Evolutionary conservation across 2,113 vertebrate species (phyloP).

Genomic region (Calidris pygmaea): DNA sequence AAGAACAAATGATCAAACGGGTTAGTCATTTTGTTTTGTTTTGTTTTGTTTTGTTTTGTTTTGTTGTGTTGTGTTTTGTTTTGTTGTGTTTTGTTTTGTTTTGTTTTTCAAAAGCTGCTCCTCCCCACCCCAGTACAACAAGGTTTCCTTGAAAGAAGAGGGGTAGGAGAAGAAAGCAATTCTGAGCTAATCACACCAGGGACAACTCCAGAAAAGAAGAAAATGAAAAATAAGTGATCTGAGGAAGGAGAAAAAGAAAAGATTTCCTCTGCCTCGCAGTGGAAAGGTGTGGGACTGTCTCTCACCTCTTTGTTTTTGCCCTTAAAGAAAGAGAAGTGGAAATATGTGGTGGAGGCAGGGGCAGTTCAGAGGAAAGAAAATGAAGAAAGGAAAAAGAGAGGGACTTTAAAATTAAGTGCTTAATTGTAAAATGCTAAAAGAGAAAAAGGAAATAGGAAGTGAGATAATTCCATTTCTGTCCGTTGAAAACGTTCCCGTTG

Average conservation of each 20-base stretch:
- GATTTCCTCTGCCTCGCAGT: rapidly evolving
- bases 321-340: background rate
- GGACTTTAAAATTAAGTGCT: background rate
- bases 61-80: no score
- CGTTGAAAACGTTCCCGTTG: background rate
- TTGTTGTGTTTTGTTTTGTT: background rate
- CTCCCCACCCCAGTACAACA: rapidly evolving
- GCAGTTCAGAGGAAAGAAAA: background rate
- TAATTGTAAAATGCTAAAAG: background rate
- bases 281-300: background rate
- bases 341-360: background rate
- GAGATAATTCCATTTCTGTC: background rate
- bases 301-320: background rate
- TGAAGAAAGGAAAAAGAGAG: background rate
- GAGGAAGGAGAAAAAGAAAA: background rate
- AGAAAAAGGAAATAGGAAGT: background rate
- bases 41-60: no score
- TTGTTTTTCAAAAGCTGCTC: background rate
- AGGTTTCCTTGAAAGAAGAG: background rate
- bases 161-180: rapidly evolving
- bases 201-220: background rate
- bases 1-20: background rate
- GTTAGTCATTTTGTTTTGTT: background rate
- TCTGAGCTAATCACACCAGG: background rate
- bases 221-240: background rate